A percentile compares a stretch with the other conserved stretches of the same genome.
These are phyloP conservation scores for Callithrix jacchus DNA, from an alignment of 2,113 vertebrate species.

Conservation along the genomic window DNA sequence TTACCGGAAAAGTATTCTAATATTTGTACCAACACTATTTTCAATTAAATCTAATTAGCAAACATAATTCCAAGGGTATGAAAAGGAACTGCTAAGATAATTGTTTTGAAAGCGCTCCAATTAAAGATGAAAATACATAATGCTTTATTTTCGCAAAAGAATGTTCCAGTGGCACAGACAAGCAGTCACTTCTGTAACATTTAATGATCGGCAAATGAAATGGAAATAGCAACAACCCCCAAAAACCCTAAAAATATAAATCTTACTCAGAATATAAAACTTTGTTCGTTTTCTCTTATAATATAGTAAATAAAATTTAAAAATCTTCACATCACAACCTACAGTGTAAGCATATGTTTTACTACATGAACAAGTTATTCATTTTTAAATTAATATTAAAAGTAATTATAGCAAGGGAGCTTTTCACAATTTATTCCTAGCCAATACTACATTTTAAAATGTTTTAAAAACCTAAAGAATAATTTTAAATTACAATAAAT, in stretches of 20 bases:
- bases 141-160: conserved; percentile 62
- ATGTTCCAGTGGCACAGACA: conserved; percentile 39
- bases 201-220: conserved; percentile 35
- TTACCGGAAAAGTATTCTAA: conserved; percentile 27
- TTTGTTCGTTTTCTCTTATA: background rate
- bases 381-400: conserved; percentile 31
- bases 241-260: background rate
- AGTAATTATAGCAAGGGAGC: background rate
- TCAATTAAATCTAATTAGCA: conserved; percentile 72
- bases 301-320: background rate
- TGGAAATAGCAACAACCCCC: background rate
- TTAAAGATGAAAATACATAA: conserved; percentile 64
- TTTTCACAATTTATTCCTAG: background rate
- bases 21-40: conserved; percentile 12
- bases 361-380: background rate
- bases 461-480: background rate
- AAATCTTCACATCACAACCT: background rate
- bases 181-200: conserved; percentile 47
- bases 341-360: background rate
- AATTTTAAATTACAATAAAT: background rate
- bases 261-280: conserved; percentile 1
- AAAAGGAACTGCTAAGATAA: conserved; percentile 68
- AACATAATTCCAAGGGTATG: conserved; percentile 68
- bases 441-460: background rate
- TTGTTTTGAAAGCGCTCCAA: conserved; percentile 64